These are phyloP conservation scores for Chromis chromis DNA, from an alignment of 2,797 vertebrate species.

Conservation along the genomic window DNA sequence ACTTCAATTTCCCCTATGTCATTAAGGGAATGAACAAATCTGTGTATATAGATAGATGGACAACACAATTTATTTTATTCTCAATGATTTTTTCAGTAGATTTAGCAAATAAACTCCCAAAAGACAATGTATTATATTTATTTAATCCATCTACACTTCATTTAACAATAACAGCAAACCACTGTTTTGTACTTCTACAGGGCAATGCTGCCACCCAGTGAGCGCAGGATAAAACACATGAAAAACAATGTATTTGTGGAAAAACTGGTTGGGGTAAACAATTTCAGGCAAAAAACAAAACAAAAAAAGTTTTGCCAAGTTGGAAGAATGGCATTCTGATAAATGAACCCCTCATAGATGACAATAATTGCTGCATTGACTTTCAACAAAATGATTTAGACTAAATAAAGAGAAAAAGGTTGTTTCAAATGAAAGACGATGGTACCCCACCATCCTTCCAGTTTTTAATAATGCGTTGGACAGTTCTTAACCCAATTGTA, in stretches of 20 bases:
- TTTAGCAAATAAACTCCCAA: background rate
- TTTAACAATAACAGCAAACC: background rate
- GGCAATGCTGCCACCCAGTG: slow-evolving; percentile 62
- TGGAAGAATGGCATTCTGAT: background rate
- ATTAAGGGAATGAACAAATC: background rate
- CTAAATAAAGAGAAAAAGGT: too few species aligned
- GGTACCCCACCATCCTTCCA: too few species aligned
- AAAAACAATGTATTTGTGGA: background rate
- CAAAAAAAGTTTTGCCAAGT: background rate
- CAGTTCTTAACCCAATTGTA: too few species aligned
- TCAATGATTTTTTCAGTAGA: background rate
- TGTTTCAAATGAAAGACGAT: too few species aligned
- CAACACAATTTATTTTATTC: background rate
- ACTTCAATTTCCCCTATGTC: background rate
- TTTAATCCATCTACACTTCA: background rate
- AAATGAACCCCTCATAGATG: too few species aligned
- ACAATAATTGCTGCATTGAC: too few species aligned
- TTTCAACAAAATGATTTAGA: too few species aligned
- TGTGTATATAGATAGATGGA: background rate
- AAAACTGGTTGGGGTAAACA: too few species aligned
- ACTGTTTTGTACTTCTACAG: background rate
- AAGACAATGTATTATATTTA: background rate
- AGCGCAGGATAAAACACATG: slow-evolving; percentile 22
- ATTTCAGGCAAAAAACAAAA: background rate
- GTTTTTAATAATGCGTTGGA: too few species aligned